Evolutionary conservation across 1,140 invertebrate species (phyloP), one percentile per base, ranked within the genome.

Genomic region (Ceratitis capitata): DNA sequence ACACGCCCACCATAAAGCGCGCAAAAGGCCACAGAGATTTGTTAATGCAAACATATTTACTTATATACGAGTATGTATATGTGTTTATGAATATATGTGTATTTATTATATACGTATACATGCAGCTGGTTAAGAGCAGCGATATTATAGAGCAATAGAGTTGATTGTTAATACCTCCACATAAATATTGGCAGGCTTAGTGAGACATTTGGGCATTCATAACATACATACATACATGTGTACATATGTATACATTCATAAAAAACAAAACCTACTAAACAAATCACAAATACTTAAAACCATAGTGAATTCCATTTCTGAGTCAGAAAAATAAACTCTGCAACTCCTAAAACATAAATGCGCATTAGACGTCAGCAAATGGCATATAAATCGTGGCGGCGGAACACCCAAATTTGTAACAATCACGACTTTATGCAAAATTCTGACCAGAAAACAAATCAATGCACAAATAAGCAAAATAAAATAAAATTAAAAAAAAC

Each of bases 401-500:
- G 82, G 82, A 83, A 83, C 82, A 83, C 82, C 82, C 82, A 83
- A 58, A 53, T 83, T 83, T 83, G 82, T 83, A 53, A 56, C 53
- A 83, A 83, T 83, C 82, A 83, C 82, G 82, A 83, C 39, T 83
- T 53, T 83, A 83, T 83, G 82, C 82, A 51, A 83, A 83, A 83
- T 83, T 83, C 82, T 83, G 23, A n/a, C 6, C 16, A 32, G 10
- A 78, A n/a, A 78, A 64, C 0, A 64, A 64, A 64, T 56, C 51
- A 23, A 56, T n/a, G 51, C 51, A 35, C 26, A 35, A 61, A 56
- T n/a, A 56, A n/a, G 6, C 12, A 47, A 47, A 47, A 47, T 12
- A 47, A 32, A 78, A 78, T 45, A 45, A 1, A 9, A n/a, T 42
- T 47, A 78, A 45, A 39, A n/a, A 78, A 78, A 78, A 23, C 39